Base-by-base conservation (phyloP, 2,113 vertebrate genomes). In the Callocephalon fimbriatum region DNA sequence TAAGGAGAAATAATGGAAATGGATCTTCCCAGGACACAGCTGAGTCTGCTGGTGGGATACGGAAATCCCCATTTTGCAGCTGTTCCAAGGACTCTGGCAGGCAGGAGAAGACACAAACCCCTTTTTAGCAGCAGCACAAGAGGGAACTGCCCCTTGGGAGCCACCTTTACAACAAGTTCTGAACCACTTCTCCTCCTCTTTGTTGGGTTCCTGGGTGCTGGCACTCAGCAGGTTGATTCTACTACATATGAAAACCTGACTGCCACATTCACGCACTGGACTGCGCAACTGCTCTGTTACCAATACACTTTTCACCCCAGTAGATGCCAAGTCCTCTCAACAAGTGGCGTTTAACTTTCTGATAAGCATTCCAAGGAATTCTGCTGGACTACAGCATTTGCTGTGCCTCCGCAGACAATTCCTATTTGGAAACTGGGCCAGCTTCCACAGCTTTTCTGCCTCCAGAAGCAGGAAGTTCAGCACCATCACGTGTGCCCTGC, bases 51-150 rank as follows among this genome's bases (percentile, higher is more conserved):
- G 85, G 8, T 63, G 32, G 71, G 81, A 90, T 32, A 87, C 51
- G 74, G 79, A 96, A 95, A 93, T 67, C 38, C 62, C 75, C 56
- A 27, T 54, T 67, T 63, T 93, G 84, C 92, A 94, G 89, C 84
- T 93, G 73, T 29, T 93, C 45, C 75, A n/a, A 44, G 23, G 54
- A 47, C 45, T 93, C 86, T 50, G 19, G 45, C 93, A 81, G 79
- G 73, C 56, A 51, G 76, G 53, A 56, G 35, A 53, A 82, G 70
- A 63, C 51, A 40, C 71, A 67, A 61, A 84, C 54, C 37, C 78
- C 56, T 76, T 35, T 14, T 11, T 31, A 74, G 54, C 68, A 87
- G 51, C 54, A 76, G 56, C 40, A 25, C 37, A 32, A 45, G 66
- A 73, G 42, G 42, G n/a, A 90, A 40, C 9, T 63, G 38, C 53